phyloP scores from a whole-genome alignment of 2,113 vertebrate genomes.

The Corydoras sp. region DNA sequence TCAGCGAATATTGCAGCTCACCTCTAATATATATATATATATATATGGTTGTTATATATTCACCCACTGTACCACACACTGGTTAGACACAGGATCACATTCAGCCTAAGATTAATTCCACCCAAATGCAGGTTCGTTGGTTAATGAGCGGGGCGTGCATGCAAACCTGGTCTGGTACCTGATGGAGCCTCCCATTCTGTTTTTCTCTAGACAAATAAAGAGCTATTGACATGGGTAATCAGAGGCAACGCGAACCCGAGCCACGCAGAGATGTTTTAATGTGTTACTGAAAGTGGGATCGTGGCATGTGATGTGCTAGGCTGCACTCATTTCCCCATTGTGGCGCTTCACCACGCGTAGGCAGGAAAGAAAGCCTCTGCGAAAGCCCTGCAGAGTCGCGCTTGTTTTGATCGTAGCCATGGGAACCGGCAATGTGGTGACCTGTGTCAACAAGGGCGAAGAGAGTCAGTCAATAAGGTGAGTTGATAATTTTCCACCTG shows the following conservation, averaged over 20 bases:
- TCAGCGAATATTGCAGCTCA: too few species aligned
- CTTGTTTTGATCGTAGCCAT: constrained; percentile 56
- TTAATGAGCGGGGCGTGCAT: not conserved
- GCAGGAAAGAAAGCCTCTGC: constrained; percentile 35
- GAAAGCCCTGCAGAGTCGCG: constrained; percentile 9
- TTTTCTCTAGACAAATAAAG: not conserved
- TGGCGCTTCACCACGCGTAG: constrained; percentile 22
- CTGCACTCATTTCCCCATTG: constrained; percentile 13
- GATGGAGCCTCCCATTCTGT: not conserved
- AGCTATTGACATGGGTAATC: not conserved
- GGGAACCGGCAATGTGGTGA: constrained; percentile 51
- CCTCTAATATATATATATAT: too few species aligned
- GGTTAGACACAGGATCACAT: too few species aligned
- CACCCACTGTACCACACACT: too few species aligned
- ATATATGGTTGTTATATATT: too few species aligned
- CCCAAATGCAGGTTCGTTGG: too few species aligned
- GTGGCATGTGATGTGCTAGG: not conserved
- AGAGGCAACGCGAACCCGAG: not conserved
- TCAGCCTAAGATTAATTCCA: too few species aligned
- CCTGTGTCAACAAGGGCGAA: constrained; percentile 44
- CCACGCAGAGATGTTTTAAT: not conserved
- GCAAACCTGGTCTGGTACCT: not conserved
- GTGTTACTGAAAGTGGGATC: not conserved
- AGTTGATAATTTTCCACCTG: constrained; percentile 38
- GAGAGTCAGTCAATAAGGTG: constrained; percentile 48